Percentiles rank a stretch among this genome's conserved stretches.
Conservation (phyloP, 2,888 invertebrate genomes). For the Mythimna impura region DNA sequence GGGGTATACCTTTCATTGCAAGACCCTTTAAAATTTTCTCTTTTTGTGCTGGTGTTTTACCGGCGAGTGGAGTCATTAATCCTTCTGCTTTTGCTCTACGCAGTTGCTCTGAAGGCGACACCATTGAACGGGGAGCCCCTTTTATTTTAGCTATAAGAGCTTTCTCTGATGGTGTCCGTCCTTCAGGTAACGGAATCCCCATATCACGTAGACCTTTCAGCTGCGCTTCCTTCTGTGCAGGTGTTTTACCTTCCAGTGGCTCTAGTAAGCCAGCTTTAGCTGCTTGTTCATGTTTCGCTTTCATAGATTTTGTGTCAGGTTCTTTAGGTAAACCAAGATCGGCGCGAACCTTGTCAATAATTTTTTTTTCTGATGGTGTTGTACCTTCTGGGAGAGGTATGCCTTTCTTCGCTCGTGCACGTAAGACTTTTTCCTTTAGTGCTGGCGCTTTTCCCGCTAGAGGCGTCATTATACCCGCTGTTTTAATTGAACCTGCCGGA, state of each 20-base stretch:
- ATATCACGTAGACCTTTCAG: too few species aligned
- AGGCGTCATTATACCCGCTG: background rate
- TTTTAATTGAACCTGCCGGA: too few species aligned
- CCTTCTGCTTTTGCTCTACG: constrained; percentile 28
- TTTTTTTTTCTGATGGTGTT: constrained; percentile 64
- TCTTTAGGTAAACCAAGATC: constrained; percentile 61
- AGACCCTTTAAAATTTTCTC: constrained; percentile 63
- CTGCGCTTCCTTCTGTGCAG: too few species aligned
- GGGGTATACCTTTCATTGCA: constrained; percentile 61
- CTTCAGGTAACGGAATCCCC: too few species aligned
- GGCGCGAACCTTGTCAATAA: constrained; percentile 41
- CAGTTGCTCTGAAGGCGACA: constrained; percentile 1
- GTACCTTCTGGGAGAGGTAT: constrained; percentile 32
- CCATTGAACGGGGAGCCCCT: background rate
- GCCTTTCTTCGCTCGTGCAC: constrained; percentile 45
- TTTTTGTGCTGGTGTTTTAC: constrained; percentile 35
- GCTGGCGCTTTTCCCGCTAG: constrained; percentile 15
- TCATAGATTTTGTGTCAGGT: constrained; percentile 54
- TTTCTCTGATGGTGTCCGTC: too few species aligned
- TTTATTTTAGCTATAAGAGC: constrained; percentile 19
- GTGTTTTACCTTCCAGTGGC: too few species aligned
- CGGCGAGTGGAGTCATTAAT: constrained; percentile 25
- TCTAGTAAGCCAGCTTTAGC: too few species aligned
- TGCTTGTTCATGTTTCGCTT: constrained; percentile 2
- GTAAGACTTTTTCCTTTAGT: constrained; percentile 21